Percentiles rank a stretch among this genome's conserved stretches.
These are phyloP conservation scores for Parazoanthus darwini DNA, from an alignment of 92 coral and sea anemone genomes.

Conservation along the genomic window DNA sequence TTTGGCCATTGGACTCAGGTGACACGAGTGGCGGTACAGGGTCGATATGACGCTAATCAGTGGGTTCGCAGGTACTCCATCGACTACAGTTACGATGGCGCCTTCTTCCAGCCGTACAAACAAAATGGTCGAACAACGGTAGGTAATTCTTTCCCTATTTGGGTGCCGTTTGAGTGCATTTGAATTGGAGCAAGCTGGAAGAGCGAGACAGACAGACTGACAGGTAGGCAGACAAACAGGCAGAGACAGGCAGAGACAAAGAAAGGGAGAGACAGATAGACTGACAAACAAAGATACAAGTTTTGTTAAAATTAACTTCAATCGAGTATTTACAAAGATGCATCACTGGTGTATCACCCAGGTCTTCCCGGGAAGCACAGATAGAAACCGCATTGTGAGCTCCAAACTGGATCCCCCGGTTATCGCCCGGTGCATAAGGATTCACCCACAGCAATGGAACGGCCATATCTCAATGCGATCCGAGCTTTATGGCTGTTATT, in stretches of 20 bases:
- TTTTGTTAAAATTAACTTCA: too few relatives aligned
- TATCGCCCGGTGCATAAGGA: constrained; percentile 14
- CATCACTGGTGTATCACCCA: not conserved
- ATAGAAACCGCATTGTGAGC: constrained; percentile 6
- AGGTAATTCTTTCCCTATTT: not conserved
- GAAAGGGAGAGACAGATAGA: too few relatives aligned
- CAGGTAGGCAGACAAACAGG: too few relatives aligned
- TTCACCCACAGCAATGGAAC: constrained; percentile 26
- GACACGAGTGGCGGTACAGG: constrained; percentile 23
- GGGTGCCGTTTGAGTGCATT: not conserved
- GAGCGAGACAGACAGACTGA: not conserved
- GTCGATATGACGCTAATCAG: constrained; percentile 20
- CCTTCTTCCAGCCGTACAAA: constrained; percentile 7
- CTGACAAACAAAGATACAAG: too few relatives aligned
- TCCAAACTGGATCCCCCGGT: constrained; percentile 23
- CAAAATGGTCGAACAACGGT: constrained; percentile 17
- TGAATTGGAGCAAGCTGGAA: not conserved
- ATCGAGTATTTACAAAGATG: too few relatives aligned
- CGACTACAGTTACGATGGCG: constrained; percentile 31
- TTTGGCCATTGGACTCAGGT: constrained; percentile 12
- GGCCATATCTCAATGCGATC: constrained; percentile 31
- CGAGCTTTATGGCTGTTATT: constrained; percentile 34
- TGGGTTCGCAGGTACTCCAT: constrained; percentile 28
- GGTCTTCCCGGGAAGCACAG: constrained; percentile 21
- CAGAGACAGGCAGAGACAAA: too few relatives aligned